phyloP scores from a whole-genome alignment of 2,113 vertebrate genomes.

The Microcebus ravelobensis region DNA sequence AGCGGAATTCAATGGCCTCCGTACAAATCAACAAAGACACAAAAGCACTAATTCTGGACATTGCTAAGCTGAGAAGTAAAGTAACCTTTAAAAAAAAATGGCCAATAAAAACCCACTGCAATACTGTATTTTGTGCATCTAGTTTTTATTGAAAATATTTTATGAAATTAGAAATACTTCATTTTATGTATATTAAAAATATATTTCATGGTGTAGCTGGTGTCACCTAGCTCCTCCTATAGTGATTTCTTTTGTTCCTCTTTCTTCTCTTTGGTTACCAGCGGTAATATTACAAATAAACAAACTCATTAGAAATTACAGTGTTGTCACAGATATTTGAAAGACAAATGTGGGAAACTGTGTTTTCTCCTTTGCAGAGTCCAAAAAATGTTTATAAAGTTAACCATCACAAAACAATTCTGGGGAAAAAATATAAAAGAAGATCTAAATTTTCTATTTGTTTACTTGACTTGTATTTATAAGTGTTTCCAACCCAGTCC shows the following conservation, averaged over 20 bases:
- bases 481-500: neutral
- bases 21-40: neutral
- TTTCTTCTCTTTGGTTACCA: slow-evolving; percentile 32
- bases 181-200: slow-evolving; percentile 11
- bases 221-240: neutral
- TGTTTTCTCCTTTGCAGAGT: slow-evolving; percentile 18
- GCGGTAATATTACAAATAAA: slow-evolving; percentile 27
- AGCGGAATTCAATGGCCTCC: neutral
- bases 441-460: neutral
- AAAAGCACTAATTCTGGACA: neutral
- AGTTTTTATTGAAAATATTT: slow-evolving; percentile 34
- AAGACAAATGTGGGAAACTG: neutral
- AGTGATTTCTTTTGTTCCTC: neutral
- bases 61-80: neutral
- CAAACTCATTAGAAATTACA: slow-evolving; percentile 44
- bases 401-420: slow-evolving; percentile 16
- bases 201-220: neutral
- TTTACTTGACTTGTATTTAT: neutral
- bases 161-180: neutral
- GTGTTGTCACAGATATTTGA: slow-evolving; percentile 12
- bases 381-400: slow-evolving; percentile 10
- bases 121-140: neutral
- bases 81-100: neutral
- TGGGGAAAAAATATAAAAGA: neutral
- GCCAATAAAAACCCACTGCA: neutral